Conservation (phyloP, 2,113 vertebrate genomes). For the Ellobius talpinus region DNA sequence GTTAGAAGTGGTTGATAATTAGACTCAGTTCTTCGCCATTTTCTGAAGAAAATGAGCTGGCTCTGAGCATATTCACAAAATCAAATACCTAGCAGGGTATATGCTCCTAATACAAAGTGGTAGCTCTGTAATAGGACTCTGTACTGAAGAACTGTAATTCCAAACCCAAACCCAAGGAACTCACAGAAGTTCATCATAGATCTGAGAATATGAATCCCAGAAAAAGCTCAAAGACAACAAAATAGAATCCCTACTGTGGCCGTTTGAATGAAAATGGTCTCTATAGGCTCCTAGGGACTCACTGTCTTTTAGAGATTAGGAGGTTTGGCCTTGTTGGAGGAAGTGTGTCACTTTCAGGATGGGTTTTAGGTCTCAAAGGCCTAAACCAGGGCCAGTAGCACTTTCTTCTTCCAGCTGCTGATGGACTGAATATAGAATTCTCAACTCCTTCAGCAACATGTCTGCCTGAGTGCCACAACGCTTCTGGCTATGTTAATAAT, state of each 20-base stretch:
- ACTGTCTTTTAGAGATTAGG: background rate
- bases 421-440: background rate
- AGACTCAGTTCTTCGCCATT: background rate
- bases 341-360: background rate
- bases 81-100: background rate
- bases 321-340: background rate
- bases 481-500: background rate
- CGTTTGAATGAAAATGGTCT: background rate
- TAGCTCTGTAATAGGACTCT: background rate
- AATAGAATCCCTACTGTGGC: background rate
- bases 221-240: slow-evolving; percentile 18
- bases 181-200: background rate
- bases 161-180: background rate
- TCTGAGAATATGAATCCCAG: background rate
- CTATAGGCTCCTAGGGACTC: background rate
- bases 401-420: background rate
- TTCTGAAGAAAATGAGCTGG: slow-evolving; percentile 16
- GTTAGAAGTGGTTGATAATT: background rate
- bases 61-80: background rate
- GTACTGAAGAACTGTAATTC: background rate
- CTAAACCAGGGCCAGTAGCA: background rate
- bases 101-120: background rate
- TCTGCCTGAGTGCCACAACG: background rate
- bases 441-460: background rate
- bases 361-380: background rate